phyloP scores from a whole-genome alignment of 2,888 invertebrate species.

The Encarsia formosa region DNA sequence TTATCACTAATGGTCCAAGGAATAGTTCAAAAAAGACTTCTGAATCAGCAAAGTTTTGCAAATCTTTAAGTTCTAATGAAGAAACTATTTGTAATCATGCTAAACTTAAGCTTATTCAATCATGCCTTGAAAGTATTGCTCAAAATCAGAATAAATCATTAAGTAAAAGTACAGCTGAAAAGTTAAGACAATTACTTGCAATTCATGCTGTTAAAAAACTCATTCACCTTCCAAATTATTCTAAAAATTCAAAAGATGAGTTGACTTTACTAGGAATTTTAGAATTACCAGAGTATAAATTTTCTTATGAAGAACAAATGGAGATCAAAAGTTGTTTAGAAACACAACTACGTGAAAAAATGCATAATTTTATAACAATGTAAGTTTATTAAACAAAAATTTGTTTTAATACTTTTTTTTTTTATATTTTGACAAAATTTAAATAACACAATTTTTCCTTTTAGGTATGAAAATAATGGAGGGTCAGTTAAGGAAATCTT shows the following conservation, averaged over 20 bases:
- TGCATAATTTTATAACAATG: conserved; percentile 37
- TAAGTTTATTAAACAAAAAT: conserved; percentile 27
- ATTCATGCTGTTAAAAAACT: conserved; percentile 37
- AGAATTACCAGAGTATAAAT: conserved; percentile 37
- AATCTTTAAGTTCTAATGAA: conserved; percentile 33
- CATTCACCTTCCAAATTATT: conserved; percentile 34
- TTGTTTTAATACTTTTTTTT: conserved; percentile 4
- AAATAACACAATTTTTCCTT: conserved; percentile 3
- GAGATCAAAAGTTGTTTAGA: conserved; percentile 40
- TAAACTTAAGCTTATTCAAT: conserved; percentile 36
- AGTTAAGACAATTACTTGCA: conserved; percentile 35
- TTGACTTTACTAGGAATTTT: conserved; percentile 38
- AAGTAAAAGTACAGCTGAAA: conserved; percentile 27
- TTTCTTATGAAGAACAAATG: conserved; percentile 45
- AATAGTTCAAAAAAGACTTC: conserved; percentile 21
- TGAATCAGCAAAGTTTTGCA: conserved; percentile 26
- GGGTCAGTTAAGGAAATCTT: conserved; percentile 37
- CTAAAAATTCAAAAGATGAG: conserved; percentile 32
- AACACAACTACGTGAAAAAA: conserved; percentile 38
- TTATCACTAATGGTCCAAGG: conserved; percentile 8
- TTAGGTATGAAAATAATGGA: conserved; percentile 39
- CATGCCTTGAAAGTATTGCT: conserved; percentile 34
- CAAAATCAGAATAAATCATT: conserved; percentile 26
- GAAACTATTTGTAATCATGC: conserved; percentile 34
- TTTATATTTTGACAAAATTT: conserved; percentile 8